Percentiles rank a stretch among this genome's conserved stretches.
These are phyloP conservation scores for Dicrostonyx torquatus DNA, from an alignment of 2,797 vertebrate species.

Conservation along the genomic window DNA sequence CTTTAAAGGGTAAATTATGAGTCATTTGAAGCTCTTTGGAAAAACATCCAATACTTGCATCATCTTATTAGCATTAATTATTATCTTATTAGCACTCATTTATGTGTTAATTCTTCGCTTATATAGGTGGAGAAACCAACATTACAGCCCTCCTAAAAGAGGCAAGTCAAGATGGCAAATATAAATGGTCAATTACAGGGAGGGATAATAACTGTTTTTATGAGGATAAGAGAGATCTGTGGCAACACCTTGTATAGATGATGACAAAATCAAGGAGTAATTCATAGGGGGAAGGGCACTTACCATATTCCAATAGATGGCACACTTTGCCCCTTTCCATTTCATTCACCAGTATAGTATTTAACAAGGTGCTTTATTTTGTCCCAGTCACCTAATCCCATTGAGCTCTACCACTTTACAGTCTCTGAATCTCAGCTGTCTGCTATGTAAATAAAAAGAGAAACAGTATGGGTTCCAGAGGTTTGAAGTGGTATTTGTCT, in stretches of 20 bases:
- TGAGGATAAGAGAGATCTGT: neutral
- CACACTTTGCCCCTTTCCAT: neutral
- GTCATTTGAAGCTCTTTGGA: neutral
- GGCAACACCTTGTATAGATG: neutral
- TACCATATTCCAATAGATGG: neutral
- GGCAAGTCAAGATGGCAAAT: neutral
- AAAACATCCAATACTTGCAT: neutral
- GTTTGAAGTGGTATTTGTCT: neutral
- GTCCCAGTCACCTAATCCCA: neutral
- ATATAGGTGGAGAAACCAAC: neutral
- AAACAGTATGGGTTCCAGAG: neutral
- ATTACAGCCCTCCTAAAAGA: neutral
- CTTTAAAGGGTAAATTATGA: neutral
- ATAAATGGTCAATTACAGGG: neutral
- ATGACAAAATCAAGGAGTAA: neutral
- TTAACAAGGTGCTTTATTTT: slow-evolving; percentile 30
- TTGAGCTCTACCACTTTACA: neutral
- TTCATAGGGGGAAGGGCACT: neutral
- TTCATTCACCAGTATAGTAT: neutral
- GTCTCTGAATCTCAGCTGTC: neutral
- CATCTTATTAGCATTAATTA: neutral
- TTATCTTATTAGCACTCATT: slow-evolving; percentile 4
- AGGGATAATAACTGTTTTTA: neutral
- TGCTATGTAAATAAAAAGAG: neutral
- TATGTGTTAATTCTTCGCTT: slow-evolving; percentile 29